Conservation (phyloP, 2,113 vertebrate genomes). For the Chionomys nivalis region DNA sequence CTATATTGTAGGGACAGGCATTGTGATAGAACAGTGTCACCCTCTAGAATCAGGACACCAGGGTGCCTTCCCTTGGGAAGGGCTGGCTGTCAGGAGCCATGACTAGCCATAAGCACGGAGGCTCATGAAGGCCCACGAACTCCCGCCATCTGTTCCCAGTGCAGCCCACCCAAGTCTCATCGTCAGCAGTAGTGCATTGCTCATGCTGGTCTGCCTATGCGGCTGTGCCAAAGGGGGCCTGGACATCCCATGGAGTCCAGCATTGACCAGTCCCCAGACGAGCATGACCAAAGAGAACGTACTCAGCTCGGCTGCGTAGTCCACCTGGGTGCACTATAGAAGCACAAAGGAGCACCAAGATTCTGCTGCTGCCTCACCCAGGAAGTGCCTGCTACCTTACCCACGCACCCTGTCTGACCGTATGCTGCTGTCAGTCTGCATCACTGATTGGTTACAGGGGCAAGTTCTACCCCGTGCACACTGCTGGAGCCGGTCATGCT, state of each 20-base stretch:
- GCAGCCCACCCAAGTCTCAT: too few relatives aligned
- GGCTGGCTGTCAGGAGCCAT: neutral
- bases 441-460: neutral
- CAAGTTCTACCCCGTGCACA: neutral
- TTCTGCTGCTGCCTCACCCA: neutral
- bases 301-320: too few relatives aligned
- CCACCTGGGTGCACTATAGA: neutral
- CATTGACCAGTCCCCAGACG: neutral
- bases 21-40: neutral
- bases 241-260: too few relatives aligned
- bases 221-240: neutral
- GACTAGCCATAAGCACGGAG: neutral
- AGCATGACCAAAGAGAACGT: neutral
- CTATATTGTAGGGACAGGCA: neutral
- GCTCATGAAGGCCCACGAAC: neutral
- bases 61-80: neutral
- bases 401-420: neutral
- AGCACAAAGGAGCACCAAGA: neutral
- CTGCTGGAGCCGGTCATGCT: neutral
- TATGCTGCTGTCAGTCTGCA: neutral
- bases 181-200: neutral
- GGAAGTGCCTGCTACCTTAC: neutral
- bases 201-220: neutral
- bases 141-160: neutral
- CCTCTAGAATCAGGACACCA: neutral